Evolutionary conservation across 2,113 vertebrate genomes (phyloP).

Genomic region (Ranitomeya imitator): DNA sequence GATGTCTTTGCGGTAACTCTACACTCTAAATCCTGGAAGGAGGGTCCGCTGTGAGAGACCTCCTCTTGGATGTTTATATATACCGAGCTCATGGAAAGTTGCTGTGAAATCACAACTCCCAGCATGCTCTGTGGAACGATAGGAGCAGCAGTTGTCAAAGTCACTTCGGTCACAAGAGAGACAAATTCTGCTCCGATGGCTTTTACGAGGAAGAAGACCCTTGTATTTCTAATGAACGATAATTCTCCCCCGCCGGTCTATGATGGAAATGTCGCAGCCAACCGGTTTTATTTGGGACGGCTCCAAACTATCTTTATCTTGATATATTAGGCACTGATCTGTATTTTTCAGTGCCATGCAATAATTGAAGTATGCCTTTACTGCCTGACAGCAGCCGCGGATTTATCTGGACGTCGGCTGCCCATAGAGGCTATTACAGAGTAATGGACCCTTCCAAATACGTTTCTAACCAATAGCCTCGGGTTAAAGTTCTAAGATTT

Average conservation of each 20-base stretch:
- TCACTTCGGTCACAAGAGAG: not conserved
- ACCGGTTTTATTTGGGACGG: no score
- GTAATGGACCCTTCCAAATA: not conserved
- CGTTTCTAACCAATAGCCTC: not conserved
- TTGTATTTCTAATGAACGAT: not conserved
- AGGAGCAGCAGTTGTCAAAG: no score
- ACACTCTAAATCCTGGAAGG: no score
- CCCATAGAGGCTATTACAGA: not conserved
- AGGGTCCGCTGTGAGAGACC: no score
- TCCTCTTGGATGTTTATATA: no score
- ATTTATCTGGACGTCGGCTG: not conserved
- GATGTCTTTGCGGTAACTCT: no score
- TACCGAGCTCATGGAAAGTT: no score
- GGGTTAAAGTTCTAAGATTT: not conserved
- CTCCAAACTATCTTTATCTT: no score
- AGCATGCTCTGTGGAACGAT: no score
- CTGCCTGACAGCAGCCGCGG: not conserved
- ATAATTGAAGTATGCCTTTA: not conserved
- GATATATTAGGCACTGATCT: not conserved
- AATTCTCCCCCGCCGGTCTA: not conserved
- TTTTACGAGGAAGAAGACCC: not conserved
- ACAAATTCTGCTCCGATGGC: not conserved
- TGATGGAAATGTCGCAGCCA: not conserved
- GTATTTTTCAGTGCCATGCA: not conserved
- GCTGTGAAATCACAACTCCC: no score